Conservation (phyloP, 2,797 vertebrate genomes). For the Podargus strigoides region DNA sequence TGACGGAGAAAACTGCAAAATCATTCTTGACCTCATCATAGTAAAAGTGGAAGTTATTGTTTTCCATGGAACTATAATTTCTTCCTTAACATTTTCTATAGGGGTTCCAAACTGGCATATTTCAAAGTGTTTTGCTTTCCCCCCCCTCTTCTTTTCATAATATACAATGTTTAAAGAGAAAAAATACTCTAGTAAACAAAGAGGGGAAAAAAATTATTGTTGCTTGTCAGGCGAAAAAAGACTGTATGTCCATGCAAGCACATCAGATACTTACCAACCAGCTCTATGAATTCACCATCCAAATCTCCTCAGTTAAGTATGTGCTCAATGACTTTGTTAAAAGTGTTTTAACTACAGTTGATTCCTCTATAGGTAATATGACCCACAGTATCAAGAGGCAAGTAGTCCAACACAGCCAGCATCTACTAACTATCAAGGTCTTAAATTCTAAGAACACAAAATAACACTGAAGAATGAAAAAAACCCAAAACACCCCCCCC, state of each 20-base stretch:
- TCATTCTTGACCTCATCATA: neutral
- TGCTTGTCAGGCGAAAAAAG: too few species aligned
- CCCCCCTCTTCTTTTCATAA: neutral
- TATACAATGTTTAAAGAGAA: neutral
- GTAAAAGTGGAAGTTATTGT: neutral
- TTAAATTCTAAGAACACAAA: neutral
- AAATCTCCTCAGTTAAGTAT: neutral
- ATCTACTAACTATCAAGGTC: neutral
- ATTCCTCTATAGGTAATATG: neutral
- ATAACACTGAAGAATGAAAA: neutral
- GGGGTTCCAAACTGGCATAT: neutral
- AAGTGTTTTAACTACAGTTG: neutral
- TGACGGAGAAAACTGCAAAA: neutral
- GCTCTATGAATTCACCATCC: neutral
- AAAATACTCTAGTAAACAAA: neutral
- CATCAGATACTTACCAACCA: neutral
- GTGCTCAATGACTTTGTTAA: neutral
- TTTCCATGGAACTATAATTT: neutral
- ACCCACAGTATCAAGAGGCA: neutral
- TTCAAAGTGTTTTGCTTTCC: neutral
- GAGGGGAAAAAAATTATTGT: neutral
- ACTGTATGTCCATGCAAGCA: neutral
- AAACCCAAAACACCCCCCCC: too few species aligned
- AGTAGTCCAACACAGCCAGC: neutral
- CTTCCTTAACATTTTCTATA: neutral